Evolutionary conservation across 2,888 invertebrate species (phyloP).

Genomic region (Hyppa rectilinea): DNA sequence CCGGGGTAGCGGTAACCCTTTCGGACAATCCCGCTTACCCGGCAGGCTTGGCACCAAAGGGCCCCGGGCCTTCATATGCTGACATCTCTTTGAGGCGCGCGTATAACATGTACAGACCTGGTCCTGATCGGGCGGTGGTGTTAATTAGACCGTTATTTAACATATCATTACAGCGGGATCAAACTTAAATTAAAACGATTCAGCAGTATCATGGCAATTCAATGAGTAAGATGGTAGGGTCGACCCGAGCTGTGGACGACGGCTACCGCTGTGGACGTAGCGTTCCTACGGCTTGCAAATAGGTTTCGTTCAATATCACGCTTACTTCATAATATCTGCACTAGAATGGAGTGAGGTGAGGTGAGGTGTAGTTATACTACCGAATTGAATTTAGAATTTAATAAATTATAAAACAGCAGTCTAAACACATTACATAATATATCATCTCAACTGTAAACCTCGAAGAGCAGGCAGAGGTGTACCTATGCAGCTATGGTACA

Average conservation of each 20-base stretch:
- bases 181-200: constrained; percentile 54
- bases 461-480: background rate
- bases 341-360: background rate
- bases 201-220: constrained; percentile 40
- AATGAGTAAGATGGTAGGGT: constrained; percentile 30
- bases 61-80: too few relatives aligned
- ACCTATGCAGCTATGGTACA: background rate
- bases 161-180: constrained; percentile 27
- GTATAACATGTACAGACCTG: too few relatives aligned
- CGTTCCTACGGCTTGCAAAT: constrained; percentile 10
- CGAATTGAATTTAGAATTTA: background rate
- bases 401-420: background rate
- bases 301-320: constrained; percentile 14
- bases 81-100: too few relatives aligned
- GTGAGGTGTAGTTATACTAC: too few relatives aligned
- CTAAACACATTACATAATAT: background rate
- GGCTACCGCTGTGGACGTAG: constrained; percentile 33
- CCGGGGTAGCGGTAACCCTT: too few relatives aligned
- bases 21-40: too few relatives aligned
- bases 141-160: constrained; percentile 14
- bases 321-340: constrained; percentile 19
- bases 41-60: too few relatives aligned
- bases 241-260: constrained; percentile 25
- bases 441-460: background rate
- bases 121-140: too few relatives aligned